Conservation (phyloP, 2,113 vertebrate genomes). For the Danio rerio region GRCz12tu NC_133182.1:48238501-48239000, state of each 20-base stretch:
- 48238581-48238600: slow-evolving; percentile 46
- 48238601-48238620: slow-evolving; percentile 58
- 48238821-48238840: slow-evolving; percentile 66
- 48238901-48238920: slow-evolving; percentile 77
- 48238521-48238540: slow-evolving; percentile 71
- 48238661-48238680: slow-evolving; percentile 68
- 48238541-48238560: slow-evolving; percentile 85
- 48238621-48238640: slow-evolving; percentile 71
- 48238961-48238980: slow-evolving; percentile 69
- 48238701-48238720: slow-evolving; percentile 70
- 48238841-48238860: slow-evolving; percentile 26
- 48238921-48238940: slow-evolving; percentile 78
- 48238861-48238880: slow-evolving; percentile 58
- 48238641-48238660: slow-evolving; percentile 63
- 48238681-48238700: slow-evolving; percentile 69
- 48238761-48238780: slow-evolving; percentile 40
- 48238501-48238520: slow-evolving; percentile 78
- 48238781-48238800: slow-evolving; percentile 27
- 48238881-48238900: slow-evolving; percentile 74
- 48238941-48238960: slow-evolving; percentile 74
- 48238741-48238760: slow-evolving; percentile 42
- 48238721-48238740: slow-evolving; percentile 70
- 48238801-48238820: slow-evolving; percentile 47
- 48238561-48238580: slow-evolving; percentile 77
- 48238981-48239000: slow-evolving; percentile 76